Conservation (phyloP, 2,113 vertebrate genomes). For the Alaudala cheleensis region DNA sequence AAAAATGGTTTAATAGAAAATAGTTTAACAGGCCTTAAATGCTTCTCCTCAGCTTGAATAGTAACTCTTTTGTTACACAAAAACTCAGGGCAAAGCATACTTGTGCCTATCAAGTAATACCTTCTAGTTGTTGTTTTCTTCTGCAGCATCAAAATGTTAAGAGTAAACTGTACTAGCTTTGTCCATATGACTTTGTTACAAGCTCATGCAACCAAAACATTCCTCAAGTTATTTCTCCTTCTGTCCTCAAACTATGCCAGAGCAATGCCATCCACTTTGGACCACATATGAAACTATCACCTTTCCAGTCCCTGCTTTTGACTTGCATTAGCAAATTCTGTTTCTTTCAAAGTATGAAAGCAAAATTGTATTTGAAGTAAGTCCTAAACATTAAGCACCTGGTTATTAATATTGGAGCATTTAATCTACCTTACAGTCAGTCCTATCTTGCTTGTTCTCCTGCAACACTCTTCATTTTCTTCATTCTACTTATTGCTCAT, state of each 20-base stretch:
- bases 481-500: background rate
- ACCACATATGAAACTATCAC: background rate
- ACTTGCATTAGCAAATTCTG: background rate
- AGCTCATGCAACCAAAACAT: background rate
- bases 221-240: background rate
- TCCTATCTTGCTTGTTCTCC: background rate
- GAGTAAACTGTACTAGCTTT: background rate
- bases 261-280: background rate
- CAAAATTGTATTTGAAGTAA: background rate
- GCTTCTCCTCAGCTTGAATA: background rate
- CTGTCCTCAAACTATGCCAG: background rate
- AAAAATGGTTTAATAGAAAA: background rate
- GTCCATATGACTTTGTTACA: background rate
- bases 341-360: background rate
- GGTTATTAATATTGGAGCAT: background rate
- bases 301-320: background rate
- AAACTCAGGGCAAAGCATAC: background rate
- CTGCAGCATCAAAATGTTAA: background rate
- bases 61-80: background rate
- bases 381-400: background rate
- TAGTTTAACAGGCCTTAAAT: background rate
- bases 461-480: background rate
- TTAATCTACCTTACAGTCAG: background rate
- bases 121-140: background rate
- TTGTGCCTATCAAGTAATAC: background rate